Conservation (phyloP, 2,113 vertebrate species). For the Oxyruncus cristatus region DNA sequence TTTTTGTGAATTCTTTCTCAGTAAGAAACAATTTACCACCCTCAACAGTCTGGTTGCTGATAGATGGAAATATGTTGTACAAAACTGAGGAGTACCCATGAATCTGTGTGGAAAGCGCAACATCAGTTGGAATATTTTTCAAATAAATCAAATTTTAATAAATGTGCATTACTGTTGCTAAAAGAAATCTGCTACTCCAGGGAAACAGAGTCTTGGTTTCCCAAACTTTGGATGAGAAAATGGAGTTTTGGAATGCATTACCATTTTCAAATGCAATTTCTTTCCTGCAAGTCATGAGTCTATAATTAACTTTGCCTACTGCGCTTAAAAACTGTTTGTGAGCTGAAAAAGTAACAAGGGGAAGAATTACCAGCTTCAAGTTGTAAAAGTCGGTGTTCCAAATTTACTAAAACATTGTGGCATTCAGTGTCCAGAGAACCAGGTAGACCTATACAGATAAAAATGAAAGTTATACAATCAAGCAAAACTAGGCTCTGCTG, state of each 20-base stretch:
- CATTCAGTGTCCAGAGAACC: not conserved
- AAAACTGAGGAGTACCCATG: not conserved
- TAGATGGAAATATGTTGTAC: not conserved
- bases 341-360: not conserved
- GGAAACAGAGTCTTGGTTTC: not conserved
- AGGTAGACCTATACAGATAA: not conserved
- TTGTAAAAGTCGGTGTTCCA: not conserved
- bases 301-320: not conserved
- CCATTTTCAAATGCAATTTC: not conserved
- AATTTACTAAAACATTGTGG: not conserved
- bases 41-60: not conserved
- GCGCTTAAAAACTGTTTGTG: not conserved
- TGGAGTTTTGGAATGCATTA: not conserved
- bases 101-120: not conserved
- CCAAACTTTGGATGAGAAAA: not conserved
- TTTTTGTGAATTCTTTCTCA: not conserved
- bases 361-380: conserved; percentile 34
- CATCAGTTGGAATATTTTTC: not conserved
- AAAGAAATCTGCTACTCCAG: not conserved
- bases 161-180: not conserved
- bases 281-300: not conserved
- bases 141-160: not conserved
- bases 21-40: not conserved
- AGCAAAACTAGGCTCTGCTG: not conserved
- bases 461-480: not conserved